Evolutionary conservation across 2,888 invertebrate genomes (phyloP).

Genomic region (Pachymerium ferrugineum): DNA sequence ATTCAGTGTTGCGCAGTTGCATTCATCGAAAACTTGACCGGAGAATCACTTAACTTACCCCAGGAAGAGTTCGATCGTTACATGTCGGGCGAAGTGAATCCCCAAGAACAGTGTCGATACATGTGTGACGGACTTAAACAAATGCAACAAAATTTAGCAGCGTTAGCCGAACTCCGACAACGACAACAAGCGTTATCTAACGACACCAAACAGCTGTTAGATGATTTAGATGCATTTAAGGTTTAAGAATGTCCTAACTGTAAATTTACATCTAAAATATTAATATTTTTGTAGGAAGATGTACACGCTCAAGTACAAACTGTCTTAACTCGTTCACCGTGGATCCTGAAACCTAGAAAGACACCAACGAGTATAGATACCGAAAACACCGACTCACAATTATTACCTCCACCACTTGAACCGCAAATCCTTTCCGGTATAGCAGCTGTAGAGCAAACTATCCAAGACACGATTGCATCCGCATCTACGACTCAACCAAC

Average conservation of each 20-base stretch:
- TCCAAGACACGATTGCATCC: no score
- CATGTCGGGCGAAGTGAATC: conserved; percentile 83
- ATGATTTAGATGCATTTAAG: conserved; percentile 67
- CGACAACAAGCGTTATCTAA: conserved; percentile 60
- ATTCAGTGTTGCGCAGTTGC: conserved; percentile 92
- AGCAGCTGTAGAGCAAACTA: no score
- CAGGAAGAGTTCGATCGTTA: conserved; percentile 88
- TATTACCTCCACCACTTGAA: conserved; percentile 54
- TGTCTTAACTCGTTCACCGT: conserved; percentile 67
- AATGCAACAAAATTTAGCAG: conserved; percentile 69
- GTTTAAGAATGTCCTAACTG: conserved; percentile 42
- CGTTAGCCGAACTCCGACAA: conserved; percentile 61
- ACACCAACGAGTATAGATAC: conserved; percentile 50
- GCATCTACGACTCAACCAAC: no score
- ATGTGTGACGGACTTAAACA: conserved; percentile 64
- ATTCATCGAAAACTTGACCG: conserved; percentile 93
- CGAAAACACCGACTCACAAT: conserved; percentile 51
- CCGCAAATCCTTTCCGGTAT: conserved; percentile 49
- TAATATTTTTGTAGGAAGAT: conserved; percentile 56
- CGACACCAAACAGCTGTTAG: conserved; percentile 61
- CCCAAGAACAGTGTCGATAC: conserved; percentile 57
- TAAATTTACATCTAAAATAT: neutral
- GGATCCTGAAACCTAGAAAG: conserved; percentile 61
- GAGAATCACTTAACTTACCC: conserved; percentile 85
- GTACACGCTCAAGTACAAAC: conserved; percentile 66